Evolutionary conservation across 2,113 vertebrate genomes (phyloP).

Genomic region (Pteruthius melanotis): DNA sequence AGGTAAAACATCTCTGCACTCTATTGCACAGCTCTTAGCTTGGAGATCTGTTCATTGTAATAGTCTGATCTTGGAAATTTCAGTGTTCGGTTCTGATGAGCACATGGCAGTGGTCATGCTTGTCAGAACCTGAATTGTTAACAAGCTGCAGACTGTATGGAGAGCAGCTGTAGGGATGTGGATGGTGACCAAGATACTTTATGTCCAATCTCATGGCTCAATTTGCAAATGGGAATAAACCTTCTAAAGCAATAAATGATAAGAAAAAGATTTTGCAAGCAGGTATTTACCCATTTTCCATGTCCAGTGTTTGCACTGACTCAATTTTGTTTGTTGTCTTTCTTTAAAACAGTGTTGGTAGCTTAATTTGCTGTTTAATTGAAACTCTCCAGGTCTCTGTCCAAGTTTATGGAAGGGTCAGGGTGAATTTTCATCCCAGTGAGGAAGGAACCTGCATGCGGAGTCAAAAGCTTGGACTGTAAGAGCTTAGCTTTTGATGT

Average conservation of each 20-base stretch:
- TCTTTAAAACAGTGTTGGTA: background rate
- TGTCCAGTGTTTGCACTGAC: background rate
- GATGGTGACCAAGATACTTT: background rate
- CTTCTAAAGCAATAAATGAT: background rate
- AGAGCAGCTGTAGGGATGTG: background rate
- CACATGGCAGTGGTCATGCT: background rate
- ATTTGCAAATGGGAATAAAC: background rate
- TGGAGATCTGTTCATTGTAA: background rate
- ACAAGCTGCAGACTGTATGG: background rate
- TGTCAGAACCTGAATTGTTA: background rate
- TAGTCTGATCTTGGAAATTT: background rate
- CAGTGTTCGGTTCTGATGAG: background rate
- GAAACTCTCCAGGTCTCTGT: background rate
- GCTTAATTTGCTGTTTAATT: background rate
- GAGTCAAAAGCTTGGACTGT: background rate
- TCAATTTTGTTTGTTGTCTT: background rate
- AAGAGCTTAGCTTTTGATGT: background rate
- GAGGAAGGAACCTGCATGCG: background rate
- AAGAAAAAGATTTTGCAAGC: background rate
- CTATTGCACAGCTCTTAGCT: rapidly evolving
- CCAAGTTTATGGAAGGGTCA: background rate
- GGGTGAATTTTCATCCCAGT: background rate
- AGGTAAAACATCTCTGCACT: background rate
- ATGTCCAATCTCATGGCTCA: background rate
- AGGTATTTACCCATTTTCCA: background rate